A percentile compares a stretch with the other conserved stretches of the same genome.
Conservation (phyloP, 2,888 invertebrate genomes). For the Piscicola geometra region DNA sequence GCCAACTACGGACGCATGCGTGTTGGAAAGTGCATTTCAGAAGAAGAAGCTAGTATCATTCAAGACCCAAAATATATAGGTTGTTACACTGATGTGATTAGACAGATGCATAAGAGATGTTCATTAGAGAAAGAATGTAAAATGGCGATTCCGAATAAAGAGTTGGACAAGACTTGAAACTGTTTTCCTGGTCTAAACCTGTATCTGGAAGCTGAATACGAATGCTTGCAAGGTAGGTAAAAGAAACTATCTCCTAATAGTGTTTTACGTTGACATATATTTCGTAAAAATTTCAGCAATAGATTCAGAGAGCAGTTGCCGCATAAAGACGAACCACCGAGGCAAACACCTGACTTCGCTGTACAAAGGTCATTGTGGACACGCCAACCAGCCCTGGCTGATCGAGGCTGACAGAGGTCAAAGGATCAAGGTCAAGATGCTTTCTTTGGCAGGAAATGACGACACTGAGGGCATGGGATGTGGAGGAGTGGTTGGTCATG, state of each 20-base stretch:
- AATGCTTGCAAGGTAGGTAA: slow-evolving; percentile 15
- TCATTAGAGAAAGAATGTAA: not conserved
- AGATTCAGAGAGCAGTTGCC: not conserved
- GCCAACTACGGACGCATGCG: slow-evolving; percentile 36
- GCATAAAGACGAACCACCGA: not conserved
- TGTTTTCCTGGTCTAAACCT: slow-evolving; percentile 8
- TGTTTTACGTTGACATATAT: not conserved
- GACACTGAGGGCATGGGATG: not conserved
- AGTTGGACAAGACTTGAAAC: not conserved
- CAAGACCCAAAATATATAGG: not conserved
- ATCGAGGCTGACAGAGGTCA: slow-evolving; percentile 2
- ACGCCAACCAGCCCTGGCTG: not conserved
- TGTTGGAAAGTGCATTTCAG: slow-evolving; percentile 18
- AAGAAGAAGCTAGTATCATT: not conserved
- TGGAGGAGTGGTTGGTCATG: not conserved
- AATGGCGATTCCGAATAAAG: not conserved
- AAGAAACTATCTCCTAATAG: not conserved
- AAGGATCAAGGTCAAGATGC: not conserved
- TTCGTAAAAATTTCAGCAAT: not conserved
- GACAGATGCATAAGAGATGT: not conserved
- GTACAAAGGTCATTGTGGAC: not conserved
- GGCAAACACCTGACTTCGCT: slow-evolving; percentile 10
- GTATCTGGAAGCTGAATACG: slow-evolving; percentile 32
- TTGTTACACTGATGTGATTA: not conserved
- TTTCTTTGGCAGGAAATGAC: not conserved